Conservation (phyloP, 2,113 vertebrate genomes). For the Gobius niger region DNA sequence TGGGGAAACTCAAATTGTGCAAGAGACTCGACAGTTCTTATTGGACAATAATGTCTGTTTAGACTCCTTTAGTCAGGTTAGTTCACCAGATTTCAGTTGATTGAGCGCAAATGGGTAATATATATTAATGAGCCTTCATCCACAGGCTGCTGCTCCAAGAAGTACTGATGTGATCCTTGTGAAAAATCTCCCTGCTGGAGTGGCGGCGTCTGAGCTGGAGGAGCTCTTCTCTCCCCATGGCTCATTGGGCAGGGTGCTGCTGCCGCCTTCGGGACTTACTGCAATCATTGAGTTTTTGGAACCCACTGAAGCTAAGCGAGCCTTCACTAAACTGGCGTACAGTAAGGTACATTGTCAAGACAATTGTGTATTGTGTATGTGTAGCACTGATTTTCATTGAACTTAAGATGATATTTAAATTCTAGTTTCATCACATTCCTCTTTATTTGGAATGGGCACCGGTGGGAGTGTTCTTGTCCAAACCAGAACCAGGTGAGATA, state of each 20-base stretch:
- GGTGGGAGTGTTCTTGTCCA: conserved; percentile 81
- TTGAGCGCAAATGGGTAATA: background rate
- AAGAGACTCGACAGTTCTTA: conserved; percentile 91
- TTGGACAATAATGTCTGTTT: conserved; percentile 85
- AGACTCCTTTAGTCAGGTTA: conserved; percentile 96
- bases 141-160: conserved; percentile 82
- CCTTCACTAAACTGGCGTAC: conserved; percentile 90
- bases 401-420: conserved; percentile 14
- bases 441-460: conserved; percentile 97
- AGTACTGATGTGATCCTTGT: conserved; percentile 89
- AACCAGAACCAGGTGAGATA: conserved; percentile 51
- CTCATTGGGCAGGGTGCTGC: conserved; percentile 86
- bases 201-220: conserved; percentile 76
- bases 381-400: background rate
- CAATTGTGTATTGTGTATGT: no score
- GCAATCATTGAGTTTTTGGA: conserved; percentile 93
- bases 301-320: conserved; percentile 88
- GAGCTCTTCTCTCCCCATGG: conserved; percentile 81
- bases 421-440: conserved; percentile 77
- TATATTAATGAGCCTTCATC: background rate
- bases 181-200: conserved; percentile 89
- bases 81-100: background rate
- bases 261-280: conserved; percentile 88
- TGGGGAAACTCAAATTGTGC: conserved; percentile 95
- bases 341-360: conserved; percentile 79